phyloP scores from a whole-genome alignment of 2,113 vertebrate genomes.

The Propithecus coquereli region DNA sequence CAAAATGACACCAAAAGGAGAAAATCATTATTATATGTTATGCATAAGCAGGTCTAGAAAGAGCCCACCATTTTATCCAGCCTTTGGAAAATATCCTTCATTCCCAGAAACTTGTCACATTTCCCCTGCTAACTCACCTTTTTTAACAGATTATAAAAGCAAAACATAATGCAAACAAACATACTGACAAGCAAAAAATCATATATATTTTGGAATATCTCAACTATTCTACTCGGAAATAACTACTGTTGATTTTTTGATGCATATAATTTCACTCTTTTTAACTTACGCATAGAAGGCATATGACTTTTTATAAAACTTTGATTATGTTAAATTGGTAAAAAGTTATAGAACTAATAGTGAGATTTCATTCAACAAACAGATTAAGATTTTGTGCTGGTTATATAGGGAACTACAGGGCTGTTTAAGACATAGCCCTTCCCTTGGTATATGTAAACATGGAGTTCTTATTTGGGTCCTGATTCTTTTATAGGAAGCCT shows the following conservation, averaged over 20 bases:
- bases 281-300: neutral
- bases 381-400: neutral
- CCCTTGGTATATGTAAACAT: neutral
- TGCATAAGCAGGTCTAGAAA: neutral
- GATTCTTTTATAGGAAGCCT: neutral
- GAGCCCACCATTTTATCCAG: neutral
- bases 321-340: neutral
- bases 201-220: neutral
- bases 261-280: neutral
- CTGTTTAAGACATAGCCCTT: neutral
- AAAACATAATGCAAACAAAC: neutral
- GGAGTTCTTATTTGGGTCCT: neutral
- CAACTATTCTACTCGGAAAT: neutral
- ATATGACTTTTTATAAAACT: neutral
- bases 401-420: neutral
- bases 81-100: neutral
- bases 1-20: conserved; percentile 29
- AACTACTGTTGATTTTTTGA: neutral
- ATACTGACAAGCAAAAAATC: neutral
- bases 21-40: neutral
- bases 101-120: neutral
- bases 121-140: neutral
- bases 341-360: neutral
- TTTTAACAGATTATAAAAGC: neutral
- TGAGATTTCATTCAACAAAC: neutral